These are phyloP conservation scores for Paratrypauchen microcephalus DNA, from an alignment of 2,797 vertebrate genomes.

Conservation along the genomic window DNA sequence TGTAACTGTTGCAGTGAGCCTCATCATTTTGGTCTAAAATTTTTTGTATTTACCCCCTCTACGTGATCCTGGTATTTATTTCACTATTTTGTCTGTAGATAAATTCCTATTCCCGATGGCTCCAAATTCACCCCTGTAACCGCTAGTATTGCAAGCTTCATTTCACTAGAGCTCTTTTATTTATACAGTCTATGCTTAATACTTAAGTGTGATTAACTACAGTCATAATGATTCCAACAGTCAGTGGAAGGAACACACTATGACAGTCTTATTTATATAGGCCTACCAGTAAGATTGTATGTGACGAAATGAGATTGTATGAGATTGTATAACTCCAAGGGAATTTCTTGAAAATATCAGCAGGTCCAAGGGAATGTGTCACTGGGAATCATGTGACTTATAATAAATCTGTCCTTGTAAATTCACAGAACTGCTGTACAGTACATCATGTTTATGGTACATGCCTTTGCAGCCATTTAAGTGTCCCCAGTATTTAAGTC, in stretches of 20 bases:
- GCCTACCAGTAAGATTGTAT: neutral
- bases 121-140: too few species aligned
- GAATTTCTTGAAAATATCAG: slow-evolving; percentile 1
- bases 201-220: too few species aligned
- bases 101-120: too few species aligned
- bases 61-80: too few species aligned
- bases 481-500: slow-evolving; percentile 36
- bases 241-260: neutral
- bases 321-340: neutral
- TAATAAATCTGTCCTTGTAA: slow-evolving; percentile 4
- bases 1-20: too few species aligned
- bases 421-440: slow-evolving; percentile 30
- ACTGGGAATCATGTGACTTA: neutral
- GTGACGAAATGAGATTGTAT: neutral
- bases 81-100: too few species aligned
- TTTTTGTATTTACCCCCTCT: too few species aligned
- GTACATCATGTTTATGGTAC: slow-evolving; percentile 52
- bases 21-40: too few species aligned
- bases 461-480: slow-evolving; percentile 42
- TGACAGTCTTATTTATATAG: neutral
- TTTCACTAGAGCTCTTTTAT: too few species aligned
- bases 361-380: neutral
- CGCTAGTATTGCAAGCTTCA: too few species aligned
- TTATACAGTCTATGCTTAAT: too few species aligned
- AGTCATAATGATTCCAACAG: neutral